These are phyloP conservation scores for Lacanobia wlatinum DNA, from an alignment of 2,888 invertebrate species.

Conservation along the genomic window DNA sequence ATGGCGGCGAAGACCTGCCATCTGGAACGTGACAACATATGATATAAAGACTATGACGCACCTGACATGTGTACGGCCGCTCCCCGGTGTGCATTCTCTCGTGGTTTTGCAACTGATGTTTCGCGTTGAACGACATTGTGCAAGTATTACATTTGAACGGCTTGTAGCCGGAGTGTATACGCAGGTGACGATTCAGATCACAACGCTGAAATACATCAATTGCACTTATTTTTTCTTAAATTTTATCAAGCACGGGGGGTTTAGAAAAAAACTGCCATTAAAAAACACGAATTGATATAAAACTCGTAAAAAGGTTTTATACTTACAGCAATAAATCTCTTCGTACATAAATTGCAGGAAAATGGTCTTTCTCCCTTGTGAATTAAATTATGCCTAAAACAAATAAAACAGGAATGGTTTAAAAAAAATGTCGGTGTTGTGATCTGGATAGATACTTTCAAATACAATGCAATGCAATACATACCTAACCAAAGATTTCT, in stretches of 20 bases:
- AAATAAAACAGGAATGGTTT: slow-evolving; percentile 65
- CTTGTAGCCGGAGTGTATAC: slow-evolving; percentile 89
- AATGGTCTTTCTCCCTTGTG: slow-evolving; percentile 89
- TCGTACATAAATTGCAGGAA: slow-evolving; percentile 85
- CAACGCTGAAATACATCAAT: slow-evolving; percentile 86
- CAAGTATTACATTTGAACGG: slow-evolving; percentile 88
- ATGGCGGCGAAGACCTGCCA: slow-evolving; percentile 78
- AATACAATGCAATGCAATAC: not conserved
- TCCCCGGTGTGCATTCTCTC: slow-evolving; percentile 90
- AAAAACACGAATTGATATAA: not conserved
- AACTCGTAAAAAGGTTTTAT: slow-evolving; percentile 19
- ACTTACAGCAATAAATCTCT: slow-evolving; percentile 89
- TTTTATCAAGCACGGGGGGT: slow-evolving; percentile 33
- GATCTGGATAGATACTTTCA: too few relatives aligned
- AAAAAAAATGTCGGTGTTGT: not conserved
- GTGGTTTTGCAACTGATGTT: slow-evolving; percentile 89
- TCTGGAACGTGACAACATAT: slow-evolving; percentile 76
- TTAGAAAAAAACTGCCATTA: slow-evolving; percentile 13
- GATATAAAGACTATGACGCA: slow-evolving; percentile 68
- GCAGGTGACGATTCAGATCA: slow-evolving; percentile 88
- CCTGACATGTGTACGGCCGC: slow-evolving; percentile 88
- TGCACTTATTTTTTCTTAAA: slow-evolving; percentile 62
- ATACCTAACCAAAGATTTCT: slow-evolving; percentile 88
- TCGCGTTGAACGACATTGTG: slow-evolving; percentile 90
- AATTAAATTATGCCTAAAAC: slow-evolving; percentile 88